These are phyloP conservation scores for Pyrgus malvae DNA, from an alignment of 2,888 invertebrate species.

Conservation along the genomic window DNA sequence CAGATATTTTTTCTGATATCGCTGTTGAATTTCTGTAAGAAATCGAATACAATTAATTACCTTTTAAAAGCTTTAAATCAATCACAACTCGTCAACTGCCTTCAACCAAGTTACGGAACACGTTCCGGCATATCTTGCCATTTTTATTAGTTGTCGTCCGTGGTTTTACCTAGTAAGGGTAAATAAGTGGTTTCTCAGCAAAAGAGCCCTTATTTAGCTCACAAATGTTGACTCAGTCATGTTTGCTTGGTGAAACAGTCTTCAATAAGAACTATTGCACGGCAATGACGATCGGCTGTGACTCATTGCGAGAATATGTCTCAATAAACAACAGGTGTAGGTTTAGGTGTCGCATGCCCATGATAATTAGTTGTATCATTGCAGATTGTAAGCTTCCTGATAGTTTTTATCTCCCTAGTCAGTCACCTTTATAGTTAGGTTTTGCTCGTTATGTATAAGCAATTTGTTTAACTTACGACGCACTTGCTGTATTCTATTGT, in stretches of 20 bases:
- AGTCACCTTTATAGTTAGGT: neutral
- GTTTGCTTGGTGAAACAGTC: slow-evolving; percentile 54
- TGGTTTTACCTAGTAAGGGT: slow-evolving; percentile 62
- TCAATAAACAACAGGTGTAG: slow-evolving; percentile 57
- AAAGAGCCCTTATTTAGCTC: slow-evolving; percentile 71
- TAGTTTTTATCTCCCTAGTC: slow-evolving; percentile 13
- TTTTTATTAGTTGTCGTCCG: slow-evolving; percentile 52
- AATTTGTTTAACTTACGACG: slow-evolving; percentile 16
- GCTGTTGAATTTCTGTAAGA: neutral
- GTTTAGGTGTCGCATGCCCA: slow-evolving; percentile 46
- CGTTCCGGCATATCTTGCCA: slow-evolving; percentile 71
- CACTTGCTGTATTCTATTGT: slow-evolving; percentile 11
- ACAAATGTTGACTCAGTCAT: slow-evolving; percentile 56
- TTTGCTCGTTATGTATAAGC: slow-evolving; percentile 8
- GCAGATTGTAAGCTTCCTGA: slow-evolving; percentile 43
- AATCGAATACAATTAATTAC: slow-evolving; percentile 30
- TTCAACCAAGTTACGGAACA: slow-evolving; percentile 43
- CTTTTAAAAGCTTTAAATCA: slow-evolving; percentile 39
- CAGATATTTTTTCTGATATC: neutral
- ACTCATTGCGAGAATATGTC: slow-evolving; percentile 63
- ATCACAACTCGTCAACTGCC: slow-evolving; percentile 42
- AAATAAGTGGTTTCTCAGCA: slow-evolving; percentile 62
- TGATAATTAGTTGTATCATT: slow-evolving; percentile 46
- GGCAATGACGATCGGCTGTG: slow-evolving; percentile 51
- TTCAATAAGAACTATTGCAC: slow-evolving; percentile 53